Evolutionary conservation across 92 coral and sea anemone species (phyloP).

Genomic region (Porites cylindrica): DNA sequence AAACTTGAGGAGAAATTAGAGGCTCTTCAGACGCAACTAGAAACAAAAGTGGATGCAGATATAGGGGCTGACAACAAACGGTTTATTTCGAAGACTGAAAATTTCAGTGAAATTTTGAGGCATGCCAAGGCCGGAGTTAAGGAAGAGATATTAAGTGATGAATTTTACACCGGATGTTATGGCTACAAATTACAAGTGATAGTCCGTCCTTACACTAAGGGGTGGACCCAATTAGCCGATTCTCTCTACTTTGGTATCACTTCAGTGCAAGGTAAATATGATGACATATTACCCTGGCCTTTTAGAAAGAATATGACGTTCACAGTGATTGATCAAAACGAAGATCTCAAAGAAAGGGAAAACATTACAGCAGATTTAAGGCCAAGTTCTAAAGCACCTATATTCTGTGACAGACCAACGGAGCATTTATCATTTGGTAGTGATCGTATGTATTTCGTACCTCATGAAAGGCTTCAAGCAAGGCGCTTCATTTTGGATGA

Average conservation of each 20-base stretch:
- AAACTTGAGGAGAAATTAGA: too few relatives aligned
- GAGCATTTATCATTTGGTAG: too few relatives aligned
- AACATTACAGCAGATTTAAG: background rate
- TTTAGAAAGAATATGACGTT: background rate
- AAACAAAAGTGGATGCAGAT: too few relatives aligned
- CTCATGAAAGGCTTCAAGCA: background rate
- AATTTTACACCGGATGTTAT: background rate
- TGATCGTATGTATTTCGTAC: background rate
- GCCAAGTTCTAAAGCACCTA: too few relatives aligned
- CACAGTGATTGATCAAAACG: background rate
- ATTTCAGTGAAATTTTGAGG: background rate
- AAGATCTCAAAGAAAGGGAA: background rate
- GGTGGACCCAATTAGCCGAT: background rate
- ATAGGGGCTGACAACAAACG: background rate
- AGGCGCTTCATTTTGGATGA: conserved; percentile 5
- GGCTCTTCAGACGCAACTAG: too few relatives aligned
- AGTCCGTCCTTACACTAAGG: background rate
- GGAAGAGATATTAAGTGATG: too few relatives aligned
- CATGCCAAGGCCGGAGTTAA: too few relatives aligned
- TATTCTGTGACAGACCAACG: too few relatives aligned
- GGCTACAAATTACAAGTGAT: background rate
- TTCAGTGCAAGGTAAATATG: background rate
- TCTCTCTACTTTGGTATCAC: too few relatives aligned
- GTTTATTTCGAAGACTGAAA: background rate
- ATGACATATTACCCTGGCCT: conserved; percentile 27